These are phyloP conservation scores for Premnoplex brunnescens DNA, from an alignment of 2,797 vertebrate species.

Conservation along the genomic window DNA sequence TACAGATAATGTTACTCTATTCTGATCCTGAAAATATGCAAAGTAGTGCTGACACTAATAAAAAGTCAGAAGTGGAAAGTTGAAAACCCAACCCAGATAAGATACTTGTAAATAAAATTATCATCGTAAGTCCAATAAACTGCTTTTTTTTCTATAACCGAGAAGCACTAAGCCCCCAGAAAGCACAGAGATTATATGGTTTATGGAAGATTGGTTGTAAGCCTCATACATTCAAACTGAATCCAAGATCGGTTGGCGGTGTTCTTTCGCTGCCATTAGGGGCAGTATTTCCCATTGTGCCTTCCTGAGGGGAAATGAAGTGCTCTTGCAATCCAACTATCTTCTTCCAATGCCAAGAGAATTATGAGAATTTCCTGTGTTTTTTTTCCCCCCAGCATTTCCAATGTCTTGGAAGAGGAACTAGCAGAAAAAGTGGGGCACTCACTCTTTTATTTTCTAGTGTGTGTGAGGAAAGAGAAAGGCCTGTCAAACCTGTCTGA, in stretches of 20 bases:
- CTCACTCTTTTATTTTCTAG: background rate
- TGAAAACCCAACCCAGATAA: background rate
- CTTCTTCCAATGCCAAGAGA: background rate
- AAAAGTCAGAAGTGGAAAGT: background rate
- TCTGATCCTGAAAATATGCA: background rate
- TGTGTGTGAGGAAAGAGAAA: background rate
- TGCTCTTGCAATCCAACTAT: background rate
- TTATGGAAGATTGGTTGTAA: background rate
- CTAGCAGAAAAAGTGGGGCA: background rate
- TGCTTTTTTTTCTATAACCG: background rate
- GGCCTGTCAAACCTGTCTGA: background rate
- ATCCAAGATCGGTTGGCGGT: background rate
- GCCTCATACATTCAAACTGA: background rate
- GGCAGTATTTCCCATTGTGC: fast-evolving
- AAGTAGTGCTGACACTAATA: background rate
- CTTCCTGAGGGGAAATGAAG: background rate
- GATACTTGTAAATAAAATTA: background rate
- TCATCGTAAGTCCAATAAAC: background rate
- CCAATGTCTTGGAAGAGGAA: background rate
- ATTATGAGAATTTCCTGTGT: background rate
- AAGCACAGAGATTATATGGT: background rate
- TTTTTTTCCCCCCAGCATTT: background rate
- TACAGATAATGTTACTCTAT: background rate
- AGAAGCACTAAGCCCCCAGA: background rate
- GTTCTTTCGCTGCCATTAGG: background rate